Percentiles rank a stretch among this genome's conserved stretches.
These are phyloP conservation scores for Falco peregrinus DNA, from an alignment of 2,797 vertebrate species.

Conservation along the genomic window DNA sequence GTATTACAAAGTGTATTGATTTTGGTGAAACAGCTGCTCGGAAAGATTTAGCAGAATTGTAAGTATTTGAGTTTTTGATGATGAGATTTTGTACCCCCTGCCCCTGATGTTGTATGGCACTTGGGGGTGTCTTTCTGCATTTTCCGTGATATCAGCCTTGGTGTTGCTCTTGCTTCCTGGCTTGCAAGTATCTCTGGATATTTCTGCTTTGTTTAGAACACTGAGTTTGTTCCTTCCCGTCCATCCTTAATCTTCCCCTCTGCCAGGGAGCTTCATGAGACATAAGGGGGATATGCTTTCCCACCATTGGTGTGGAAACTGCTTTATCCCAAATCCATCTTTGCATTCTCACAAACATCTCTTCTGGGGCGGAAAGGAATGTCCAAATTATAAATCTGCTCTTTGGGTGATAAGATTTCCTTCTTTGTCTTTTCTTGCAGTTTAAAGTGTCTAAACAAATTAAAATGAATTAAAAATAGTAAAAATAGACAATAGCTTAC, in stretches of 20 bases:
- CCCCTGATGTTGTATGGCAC: accelerated
- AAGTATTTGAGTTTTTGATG: neutral
- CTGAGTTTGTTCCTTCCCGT: neutral
- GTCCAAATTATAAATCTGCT: neutral
- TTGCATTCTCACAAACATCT: neutral
- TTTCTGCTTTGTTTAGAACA: neutral
- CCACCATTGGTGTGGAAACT: neutral
- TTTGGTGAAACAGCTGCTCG: neutral
- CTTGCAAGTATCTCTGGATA: neutral
- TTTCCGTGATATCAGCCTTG: neutral
- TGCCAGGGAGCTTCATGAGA: neutral
- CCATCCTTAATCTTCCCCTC: neutral
- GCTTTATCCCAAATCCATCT: neutral
- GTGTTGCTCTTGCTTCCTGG: neutral
- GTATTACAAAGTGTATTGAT: neutral
- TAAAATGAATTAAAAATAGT: neutral
- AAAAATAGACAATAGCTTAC: neutral
- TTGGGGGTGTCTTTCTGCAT: neutral
- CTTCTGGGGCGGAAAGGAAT: neutral
- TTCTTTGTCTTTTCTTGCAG: neutral
- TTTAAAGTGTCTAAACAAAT: neutral
- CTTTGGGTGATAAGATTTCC: neutral
- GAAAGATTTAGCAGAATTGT: neutral
- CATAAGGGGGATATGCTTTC: neutral
- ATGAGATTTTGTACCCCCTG: neutral